Percentiles rank a stretch among this genome's conserved stretches.
phyloP scores from a whole-genome alignment of 2,797 vertebrate genomes.

The Euthynnus affinis region DNA sequence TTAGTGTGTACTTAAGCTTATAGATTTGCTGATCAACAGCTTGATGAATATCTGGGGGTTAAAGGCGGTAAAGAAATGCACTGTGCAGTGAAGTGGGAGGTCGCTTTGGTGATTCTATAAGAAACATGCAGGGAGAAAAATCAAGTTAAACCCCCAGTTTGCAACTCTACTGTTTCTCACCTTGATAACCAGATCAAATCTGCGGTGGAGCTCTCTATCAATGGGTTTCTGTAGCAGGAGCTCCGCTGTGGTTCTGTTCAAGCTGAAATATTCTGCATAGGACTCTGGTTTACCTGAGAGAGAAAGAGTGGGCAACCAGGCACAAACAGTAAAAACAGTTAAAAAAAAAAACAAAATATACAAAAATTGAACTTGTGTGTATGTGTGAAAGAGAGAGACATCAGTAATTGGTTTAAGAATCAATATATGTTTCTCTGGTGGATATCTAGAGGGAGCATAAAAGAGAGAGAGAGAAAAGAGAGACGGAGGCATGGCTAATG shows the following conservation, averaged over 20 bases:
- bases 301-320: background rate
- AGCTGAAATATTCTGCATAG: constrained; percentile 91
- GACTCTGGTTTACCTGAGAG: constrained; percentile 92
- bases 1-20: constrained; percentile 15
- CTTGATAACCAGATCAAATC: constrained; percentile 99
- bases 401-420: constrained; percentile 63
- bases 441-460: constrained; percentile 27
- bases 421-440: constrained; percentile 53
- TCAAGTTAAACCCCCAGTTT: constrained; percentile 14
- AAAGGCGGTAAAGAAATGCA: background rate
- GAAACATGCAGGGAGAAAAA: constrained; percentile 13
- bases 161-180: constrained; percentile 81
- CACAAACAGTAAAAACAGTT: constrained; percentile 5
- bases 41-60: constrained; percentile 24
- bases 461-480: background rate
- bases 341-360: constrained; percentile 15
- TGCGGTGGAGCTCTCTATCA: constrained; percentile 92
- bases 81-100: background rate
- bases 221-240: constrained; percentile 92
- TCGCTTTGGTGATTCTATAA: background rate
- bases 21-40: constrained; percentile 12
- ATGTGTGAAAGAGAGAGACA: constrained; percentile 17
- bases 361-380: background rate
- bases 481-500: constrained; percentile 44
- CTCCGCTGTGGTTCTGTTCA: constrained; percentile 93